These are phyloP conservation scores for Sympetrum striolatum DNA, from an alignment of 2,888 invertebrate genomes.

Conservation along the genomic window DNA sequence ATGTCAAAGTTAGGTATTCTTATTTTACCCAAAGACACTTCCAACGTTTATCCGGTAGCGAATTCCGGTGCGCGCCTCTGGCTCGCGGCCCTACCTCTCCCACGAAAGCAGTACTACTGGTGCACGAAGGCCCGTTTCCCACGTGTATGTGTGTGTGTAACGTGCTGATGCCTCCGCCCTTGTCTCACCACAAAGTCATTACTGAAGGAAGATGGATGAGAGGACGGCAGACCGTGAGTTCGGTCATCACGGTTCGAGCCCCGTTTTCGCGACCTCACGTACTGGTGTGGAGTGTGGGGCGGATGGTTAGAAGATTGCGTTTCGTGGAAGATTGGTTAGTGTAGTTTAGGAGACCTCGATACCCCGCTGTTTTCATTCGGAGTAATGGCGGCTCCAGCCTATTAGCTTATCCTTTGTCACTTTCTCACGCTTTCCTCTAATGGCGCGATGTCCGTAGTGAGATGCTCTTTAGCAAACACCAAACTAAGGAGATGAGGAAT, in stretches of 20 bases:
- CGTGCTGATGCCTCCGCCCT: constrained; percentile 19
- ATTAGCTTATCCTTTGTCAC: not conserved
- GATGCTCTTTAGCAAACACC: not conserved
- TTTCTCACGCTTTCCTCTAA: not conserved
- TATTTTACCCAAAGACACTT: not conserved
- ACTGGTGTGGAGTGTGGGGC: not conserved
- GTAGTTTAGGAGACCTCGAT: not conserved
- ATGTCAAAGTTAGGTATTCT: not conserved
- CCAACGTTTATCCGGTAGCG: not conserved
- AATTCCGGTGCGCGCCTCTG: not conserved
- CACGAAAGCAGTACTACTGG: constrained; percentile 13
- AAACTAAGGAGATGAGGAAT: not conserved
- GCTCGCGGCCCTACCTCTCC: not conserved
- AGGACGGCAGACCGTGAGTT: not conserved
- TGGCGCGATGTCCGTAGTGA: not conserved
- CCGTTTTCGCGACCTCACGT: constrained; percentile 20
- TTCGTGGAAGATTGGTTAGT: not conserved
- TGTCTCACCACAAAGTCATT: constrained; percentile 37
- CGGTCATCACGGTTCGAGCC: constrained; percentile 29
- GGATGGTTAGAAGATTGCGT: not conserved
- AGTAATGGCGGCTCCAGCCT: not conserved
- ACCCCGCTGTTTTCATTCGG: not conserved
- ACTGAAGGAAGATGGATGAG: constrained; percentile 28
- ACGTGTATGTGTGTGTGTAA: constrained; percentile 12
- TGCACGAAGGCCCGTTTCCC: constrained; percentile 19